A percentile compares a stretch with the other conserved stretches of the same genome.
Conservation (phyloP, 1,140 invertebrate species). For the Oscheius sp. region DNA sequence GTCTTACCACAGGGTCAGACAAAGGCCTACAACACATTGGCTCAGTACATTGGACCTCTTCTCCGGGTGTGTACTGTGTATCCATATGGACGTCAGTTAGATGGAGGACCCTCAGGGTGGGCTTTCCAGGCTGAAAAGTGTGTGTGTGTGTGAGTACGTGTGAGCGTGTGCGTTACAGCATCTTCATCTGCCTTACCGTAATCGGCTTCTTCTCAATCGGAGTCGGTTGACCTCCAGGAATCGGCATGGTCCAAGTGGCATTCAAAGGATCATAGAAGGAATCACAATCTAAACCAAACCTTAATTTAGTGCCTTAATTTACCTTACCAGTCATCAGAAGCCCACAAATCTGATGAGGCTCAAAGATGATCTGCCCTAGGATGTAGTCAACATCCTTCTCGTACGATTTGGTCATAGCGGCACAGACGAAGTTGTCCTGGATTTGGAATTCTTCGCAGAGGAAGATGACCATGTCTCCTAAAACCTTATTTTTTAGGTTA, state of each 20-base stretch:
- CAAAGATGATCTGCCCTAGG: constrained; percentile 6
- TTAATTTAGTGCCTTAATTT: background rate
- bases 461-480: background rate
- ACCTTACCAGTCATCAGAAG: background rate
- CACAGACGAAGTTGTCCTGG: constrained; percentile 11
- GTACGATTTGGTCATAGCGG: background rate
- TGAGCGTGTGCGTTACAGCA: background rate
- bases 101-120: constrained; percentile 25
- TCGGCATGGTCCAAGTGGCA: background rate
- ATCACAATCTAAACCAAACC: constrained; percentile 2
- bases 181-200: background rate
- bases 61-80: constrained; percentile 24
- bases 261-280: background rate
- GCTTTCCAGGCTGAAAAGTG: constrained; percentile 19
- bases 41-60: constrained; percentile 21
- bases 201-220: background rate
- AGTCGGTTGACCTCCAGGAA: background rate
- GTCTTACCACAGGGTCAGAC: background rate
- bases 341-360: constrained; percentile 7
- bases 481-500: background rate
- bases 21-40: constrained; percentile 28
- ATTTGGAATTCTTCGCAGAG: background rate
- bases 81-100: constrained; percentile 30
- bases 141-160: background rate
- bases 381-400: background rate